Evolutionary conservation across 2,113 vertebrate genomes (phyloP), one percentile per base, ranked within the genome.

Genomic region (Carassius auratus): DNA sequence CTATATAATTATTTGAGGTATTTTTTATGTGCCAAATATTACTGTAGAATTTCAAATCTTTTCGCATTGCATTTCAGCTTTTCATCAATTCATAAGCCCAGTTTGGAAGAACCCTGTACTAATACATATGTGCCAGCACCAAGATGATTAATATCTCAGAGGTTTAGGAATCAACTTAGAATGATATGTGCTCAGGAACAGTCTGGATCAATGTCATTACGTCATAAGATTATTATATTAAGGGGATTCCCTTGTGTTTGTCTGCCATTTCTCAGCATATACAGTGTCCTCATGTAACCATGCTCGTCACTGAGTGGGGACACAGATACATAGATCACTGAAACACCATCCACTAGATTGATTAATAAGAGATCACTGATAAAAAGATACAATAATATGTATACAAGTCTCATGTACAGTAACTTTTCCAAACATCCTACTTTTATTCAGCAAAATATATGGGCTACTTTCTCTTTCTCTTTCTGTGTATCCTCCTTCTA

Each of bases 221-320:
- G 87, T 90, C 87, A 90, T 57, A 81, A 12, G 75, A 80, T 30
- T 83, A 30, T 85, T 83, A 23, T 55, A 88, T 91, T 89, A 90
- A 89, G 88, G 89, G 92, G 90, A 91, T 89, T 85, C 87, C 88
- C 86, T 80, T 78, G 71, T 88, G 59, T n/a, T 26, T 64, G 59
- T 38, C 15, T 42, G 77, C 33, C 4, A 12, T 66, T 36, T 26
- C 21, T 45, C 69, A 68, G 21, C 61, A 88, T 21, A 13, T 55
- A 59, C 48, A 76, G 84, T 71, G 86, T 62, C 36, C 38, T 74
- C 19, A n/a, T n/a, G 69, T 38, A 71, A 71, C 13, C 30, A 38
- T n/a, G 10, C 5, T 15, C 26, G 10, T 45, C 38, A n/a, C 13
- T 9, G 9, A 38, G 36, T 21, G 15, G 33, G 33, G 17, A 71